phyloP scores from a whole-genome alignment of 2,113 vertebrate genomes.

The Micronycteris hirsuta region DNA sequence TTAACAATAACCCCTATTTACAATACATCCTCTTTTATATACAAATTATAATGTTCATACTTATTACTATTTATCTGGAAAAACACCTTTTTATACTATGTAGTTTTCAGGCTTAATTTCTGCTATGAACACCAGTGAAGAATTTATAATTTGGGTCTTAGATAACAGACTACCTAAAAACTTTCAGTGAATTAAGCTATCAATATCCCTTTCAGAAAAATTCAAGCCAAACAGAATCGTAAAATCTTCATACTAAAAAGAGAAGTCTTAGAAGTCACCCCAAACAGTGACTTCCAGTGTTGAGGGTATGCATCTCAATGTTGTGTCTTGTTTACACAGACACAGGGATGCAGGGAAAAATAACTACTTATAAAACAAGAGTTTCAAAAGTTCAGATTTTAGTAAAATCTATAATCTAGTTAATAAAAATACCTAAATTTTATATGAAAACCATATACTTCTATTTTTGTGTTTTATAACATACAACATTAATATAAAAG shows the following conservation, averaged over 20 bases:
- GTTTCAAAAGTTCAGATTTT: neutral
- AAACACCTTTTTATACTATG: neutral
- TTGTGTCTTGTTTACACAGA: neutral
- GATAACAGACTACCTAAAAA: neutral
- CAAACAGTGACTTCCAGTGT: neutral
- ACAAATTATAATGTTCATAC: neutral
- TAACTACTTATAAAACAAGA: neutral
- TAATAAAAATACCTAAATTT: neutral
- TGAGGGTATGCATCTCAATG: neutral
- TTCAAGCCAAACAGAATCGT: neutral
- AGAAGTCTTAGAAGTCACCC: neutral
- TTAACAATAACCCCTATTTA: neutral
- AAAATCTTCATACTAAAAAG: conserved; percentile 4
- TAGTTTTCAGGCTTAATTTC: neutral
- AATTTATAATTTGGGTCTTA: neutral
- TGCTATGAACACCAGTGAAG: neutral
- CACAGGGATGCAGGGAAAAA: neutral
- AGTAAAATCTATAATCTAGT: neutral
- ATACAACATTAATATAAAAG: neutral
- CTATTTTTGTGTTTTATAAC: neutral
- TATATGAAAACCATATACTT: neutral
- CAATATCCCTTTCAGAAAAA: conserved; percentile 1
- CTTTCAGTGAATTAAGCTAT: neutral
- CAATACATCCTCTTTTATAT: neutral
- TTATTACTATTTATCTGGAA: neutral